Evolutionary conservation across 2,113 vertebrate genomes (phyloP).

Genomic region (Saiga tatarica): DNA sequence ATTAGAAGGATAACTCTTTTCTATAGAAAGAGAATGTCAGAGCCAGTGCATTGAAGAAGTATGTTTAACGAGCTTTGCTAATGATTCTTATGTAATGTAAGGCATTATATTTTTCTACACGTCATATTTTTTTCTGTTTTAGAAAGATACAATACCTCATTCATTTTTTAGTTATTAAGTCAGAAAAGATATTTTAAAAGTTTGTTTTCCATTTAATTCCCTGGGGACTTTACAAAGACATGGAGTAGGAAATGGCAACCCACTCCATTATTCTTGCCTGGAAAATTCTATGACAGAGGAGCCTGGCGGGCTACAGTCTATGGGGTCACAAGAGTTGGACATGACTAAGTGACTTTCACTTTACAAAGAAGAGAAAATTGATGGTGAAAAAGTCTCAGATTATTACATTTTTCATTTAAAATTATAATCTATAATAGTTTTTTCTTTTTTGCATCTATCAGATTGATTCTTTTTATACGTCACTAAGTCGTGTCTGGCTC

Average conservation of each 20-base stretch:
- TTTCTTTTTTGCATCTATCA: not conserved
- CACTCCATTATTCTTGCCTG: not conserved
- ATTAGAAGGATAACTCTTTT: not conserved
- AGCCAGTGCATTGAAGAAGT: not conserved
- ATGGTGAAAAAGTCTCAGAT: not conserved
- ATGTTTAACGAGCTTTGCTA: not conserved
- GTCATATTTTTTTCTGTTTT: not conserved
- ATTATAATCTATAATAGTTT: not conserved
- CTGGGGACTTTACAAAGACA: not conserved
- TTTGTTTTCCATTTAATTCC: not conserved
- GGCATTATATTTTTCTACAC: not conserved
- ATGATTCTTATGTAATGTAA: not conserved
- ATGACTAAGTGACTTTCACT: not conserved
- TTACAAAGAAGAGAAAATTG: constrained; percentile 39
- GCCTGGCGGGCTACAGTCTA: not conserved
- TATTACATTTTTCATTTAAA: constrained; percentile 13
- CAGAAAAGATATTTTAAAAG: not conserved
- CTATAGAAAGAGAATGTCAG: not conserved
- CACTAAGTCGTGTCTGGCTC: not conserved
- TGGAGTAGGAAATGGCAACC: not conserved
- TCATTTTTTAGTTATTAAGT: constrained; percentile 45
- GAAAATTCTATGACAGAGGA: not conserved
- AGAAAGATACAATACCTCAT: not conserved
- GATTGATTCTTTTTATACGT: not conserved
- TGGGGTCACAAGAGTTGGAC: not conserved